Percentiles rank a stretch among this genome's conserved stretches.
These are phyloP conservation scores for Tethea ocularis DNA, from an alignment of 2,888 invertebrate genomes.

Conservation along the genomic window DNA sequence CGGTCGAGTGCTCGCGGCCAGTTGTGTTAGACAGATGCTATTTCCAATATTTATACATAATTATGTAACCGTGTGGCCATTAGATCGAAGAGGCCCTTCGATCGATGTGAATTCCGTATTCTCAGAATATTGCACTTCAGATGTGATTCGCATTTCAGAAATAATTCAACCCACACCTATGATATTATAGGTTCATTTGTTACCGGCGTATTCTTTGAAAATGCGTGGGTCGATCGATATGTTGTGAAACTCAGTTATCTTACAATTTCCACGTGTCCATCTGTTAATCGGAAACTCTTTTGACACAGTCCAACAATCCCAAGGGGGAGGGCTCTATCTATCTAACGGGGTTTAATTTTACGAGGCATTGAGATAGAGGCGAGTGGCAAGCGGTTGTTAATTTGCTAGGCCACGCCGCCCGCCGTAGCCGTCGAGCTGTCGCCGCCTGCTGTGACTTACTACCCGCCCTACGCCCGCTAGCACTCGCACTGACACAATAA, in stretches of 20 bases:
- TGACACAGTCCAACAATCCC: slow-evolving; percentile 53
- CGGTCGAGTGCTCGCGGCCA: slow-evolving; percentile 57
- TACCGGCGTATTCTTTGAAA: neutral
- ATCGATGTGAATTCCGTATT: slow-evolving; percentile 23
- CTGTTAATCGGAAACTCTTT: slow-evolving; percentile 57
- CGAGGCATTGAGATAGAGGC: slow-evolving; percentile 80
- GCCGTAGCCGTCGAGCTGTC: slow-evolving; percentile 76
- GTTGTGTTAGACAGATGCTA: slow-evolving; percentile 58
- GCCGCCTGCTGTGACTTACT: slow-evolving; percentile 79
- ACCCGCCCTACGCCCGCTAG: slow-evolving; percentile 28
- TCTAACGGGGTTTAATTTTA: slow-evolving; percentile 80
- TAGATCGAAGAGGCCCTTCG: slow-evolving; percentile 54
- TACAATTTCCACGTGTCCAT: slow-evolving; percentile 34
- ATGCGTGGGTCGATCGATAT: neutral
- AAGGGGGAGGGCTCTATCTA: slow-evolving; percentile 67
- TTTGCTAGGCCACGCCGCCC: slow-evolving; percentile 63
- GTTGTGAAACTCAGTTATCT: neutral
- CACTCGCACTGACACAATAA: slow-evolving; percentile 45
- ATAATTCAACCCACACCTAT: slow-evolving; percentile 15
- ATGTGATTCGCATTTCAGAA: slow-evolving; percentile 13
- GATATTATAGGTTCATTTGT: slow-evolving; percentile 1
- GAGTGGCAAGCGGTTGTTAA: slow-evolving; percentile 79
- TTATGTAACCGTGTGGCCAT: slow-evolving; percentile 45
- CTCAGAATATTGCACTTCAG: slow-evolving; percentile 31
- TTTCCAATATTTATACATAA: slow-evolving; percentile 50